These are phyloP conservation scores for Aurelia sp. DNA, from an alignment of 30 jellyfish, hydroid and myxozoan species.

Conservation along the genomic window DNA sequence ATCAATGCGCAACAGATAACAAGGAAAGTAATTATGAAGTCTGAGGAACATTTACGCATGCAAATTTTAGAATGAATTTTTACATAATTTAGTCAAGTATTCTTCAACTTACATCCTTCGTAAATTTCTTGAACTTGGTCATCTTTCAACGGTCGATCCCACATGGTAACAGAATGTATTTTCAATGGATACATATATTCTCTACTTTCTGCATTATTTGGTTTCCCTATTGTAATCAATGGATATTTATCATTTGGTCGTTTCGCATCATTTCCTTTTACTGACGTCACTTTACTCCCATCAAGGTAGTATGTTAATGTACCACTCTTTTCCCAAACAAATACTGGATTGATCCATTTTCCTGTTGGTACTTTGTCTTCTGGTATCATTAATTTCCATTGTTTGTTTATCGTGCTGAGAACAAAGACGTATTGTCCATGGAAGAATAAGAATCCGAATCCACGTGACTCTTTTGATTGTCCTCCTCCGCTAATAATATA, in stretches of 20 bases:
- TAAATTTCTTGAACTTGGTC: constrained; percentile 78
- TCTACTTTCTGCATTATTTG: constrained; percentile 88
- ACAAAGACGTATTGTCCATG: constrained; percentile 94
- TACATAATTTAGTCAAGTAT: no score
- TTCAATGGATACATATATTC: constrained; percentile 90
- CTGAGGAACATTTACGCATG: no score
- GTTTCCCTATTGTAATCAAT: constrained; percentile 85
- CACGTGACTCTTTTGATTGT: constrained; percentile 97
- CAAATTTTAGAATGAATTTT: no score
- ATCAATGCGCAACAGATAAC: no score
- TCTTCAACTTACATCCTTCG: constrained; percentile 46
- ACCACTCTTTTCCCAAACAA: constrained; percentile 91
- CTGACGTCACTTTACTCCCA: constrained; percentile 68
- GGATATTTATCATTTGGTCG: constrained; percentile 86
- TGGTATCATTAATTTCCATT: constrained; percentile 90
- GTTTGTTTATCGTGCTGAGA: constrained; percentile 82
- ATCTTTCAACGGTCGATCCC: constrained; percentile 94
- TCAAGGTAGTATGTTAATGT: constrained; percentile 67
- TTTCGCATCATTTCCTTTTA: constrained; percentile 49
- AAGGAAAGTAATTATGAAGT: no score
- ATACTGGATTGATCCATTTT: constrained; percentile 78
- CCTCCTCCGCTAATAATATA: constrained; percentile 99
- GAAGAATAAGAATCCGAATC: constrained; percentile 93
- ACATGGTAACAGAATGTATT: constrained; percentile 80
- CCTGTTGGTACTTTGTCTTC: constrained; percentile 60